Evolutionary conservation across 2,113 vertebrate genomes (phyloP), one percentile per base, ranked within the genome.

Genomic region (Aix galericulata): DNA sequence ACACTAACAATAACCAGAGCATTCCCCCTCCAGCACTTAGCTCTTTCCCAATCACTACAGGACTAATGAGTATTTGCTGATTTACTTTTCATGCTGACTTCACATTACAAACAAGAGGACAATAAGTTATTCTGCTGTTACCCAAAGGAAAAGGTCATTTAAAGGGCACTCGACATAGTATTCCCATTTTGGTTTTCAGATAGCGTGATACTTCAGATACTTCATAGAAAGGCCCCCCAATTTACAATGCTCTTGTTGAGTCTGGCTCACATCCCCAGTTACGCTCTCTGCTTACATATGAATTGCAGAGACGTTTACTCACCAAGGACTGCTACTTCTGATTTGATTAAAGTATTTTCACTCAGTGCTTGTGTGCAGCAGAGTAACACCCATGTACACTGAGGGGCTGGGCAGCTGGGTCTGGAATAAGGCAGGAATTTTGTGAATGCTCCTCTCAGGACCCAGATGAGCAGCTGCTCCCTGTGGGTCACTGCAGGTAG

Each of bases 361-460:
- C 26, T 5, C 32, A 55, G 6, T 38, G 20, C 25, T 50, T 50
- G 21, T 11, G 29, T 79, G 50, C 78, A 58, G 53, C 67, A 48
- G 48, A 29, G 0, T 25, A 34, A 48, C 7, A 72, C 38, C 6
- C 38, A 10, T 0, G 2, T 6, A 2, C 4, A 11, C 50, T 32
- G n/a, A 1, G 0, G 18, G n/a, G 50, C 50, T 31, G 8, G 86
- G 60, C 68, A 82, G 64, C 15, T 32, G 52, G 25, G 16, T 34
- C 68, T 62, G 40, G 23, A 93, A 13, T 8, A 73, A 7, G 53
- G 38, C 42, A 86, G 44, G 34, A 52, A 79, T 53, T 53, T 60
- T 38, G 1, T 0, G 29, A 79, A 63, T 73, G 67, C 63, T 76
- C 31, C 48, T 80, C 29, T 91, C 13, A 11, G 1, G 7, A 50